A percentile compares a stretch with the other conserved stretches of the same genome.
These are phyloP conservation scores for Nanger granti DNA, from an alignment of 2,113 vertebrate genomes.

Conservation along the genomic window DNA sequence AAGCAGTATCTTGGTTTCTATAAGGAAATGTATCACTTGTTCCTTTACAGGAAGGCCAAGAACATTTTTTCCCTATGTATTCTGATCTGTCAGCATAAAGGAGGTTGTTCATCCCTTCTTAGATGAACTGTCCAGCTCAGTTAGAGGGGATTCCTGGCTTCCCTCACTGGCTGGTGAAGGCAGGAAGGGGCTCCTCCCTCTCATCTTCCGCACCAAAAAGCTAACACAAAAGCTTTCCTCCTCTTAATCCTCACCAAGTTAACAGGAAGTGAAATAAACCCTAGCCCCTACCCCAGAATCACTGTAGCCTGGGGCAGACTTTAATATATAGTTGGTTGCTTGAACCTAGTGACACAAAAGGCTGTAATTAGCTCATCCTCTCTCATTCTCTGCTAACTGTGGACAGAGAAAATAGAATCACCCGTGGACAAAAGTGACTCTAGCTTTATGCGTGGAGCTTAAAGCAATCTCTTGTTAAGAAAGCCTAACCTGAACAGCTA, in stretches of 20 bases:
- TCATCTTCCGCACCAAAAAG: neutral
- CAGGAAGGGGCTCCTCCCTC: neutral
- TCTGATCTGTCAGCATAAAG: neutral
- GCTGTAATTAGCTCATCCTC: neutral
- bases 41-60: neutral
- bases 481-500: neutral
- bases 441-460: neutral
- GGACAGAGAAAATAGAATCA: neutral
- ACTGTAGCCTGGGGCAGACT: neutral
- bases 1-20: neutral
- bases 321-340: accelerated
- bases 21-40: neutral
- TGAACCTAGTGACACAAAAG: neutral
- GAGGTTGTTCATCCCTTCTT: neutral
- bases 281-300: neutral
- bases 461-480: neutral
- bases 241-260: neutral
- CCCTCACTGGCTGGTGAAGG: neutral
- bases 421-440: neutral
- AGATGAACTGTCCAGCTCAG: neutral
- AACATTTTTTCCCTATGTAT: neutral
- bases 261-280: neutral
- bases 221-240: neutral
- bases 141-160: neutral
- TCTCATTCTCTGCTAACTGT: neutral